Evolutionary conservation across 2,888 invertebrate species (phyloP).

Genomic region (Neoascia interrupta): DNA sequence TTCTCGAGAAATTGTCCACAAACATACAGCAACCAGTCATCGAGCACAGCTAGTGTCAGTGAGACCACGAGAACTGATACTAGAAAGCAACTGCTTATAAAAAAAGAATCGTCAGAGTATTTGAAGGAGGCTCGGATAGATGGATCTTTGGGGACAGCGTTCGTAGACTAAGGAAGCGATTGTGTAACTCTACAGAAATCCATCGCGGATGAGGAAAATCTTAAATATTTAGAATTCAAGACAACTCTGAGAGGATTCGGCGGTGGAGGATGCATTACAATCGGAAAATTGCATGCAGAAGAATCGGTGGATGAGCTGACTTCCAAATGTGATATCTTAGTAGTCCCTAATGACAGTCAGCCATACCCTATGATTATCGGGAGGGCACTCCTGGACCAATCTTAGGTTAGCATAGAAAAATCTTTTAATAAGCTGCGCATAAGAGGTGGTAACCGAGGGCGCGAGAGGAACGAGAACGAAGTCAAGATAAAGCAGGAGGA

Average conservation of each 20-base stretch:
- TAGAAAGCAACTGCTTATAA: not conserved
- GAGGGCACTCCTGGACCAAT: conserved; percentile 2
- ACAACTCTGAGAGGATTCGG: not conserved
- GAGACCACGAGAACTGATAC: no score
- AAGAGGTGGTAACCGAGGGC: no score
- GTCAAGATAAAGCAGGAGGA: no score
- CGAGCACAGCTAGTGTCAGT: no score
- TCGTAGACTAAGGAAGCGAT: conserved; percentile 8
- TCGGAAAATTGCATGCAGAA: not conserved
- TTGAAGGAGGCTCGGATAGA: no score
- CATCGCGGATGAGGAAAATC: not conserved
- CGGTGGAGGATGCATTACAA: conserved; percentile 6
- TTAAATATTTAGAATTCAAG: not conserved
- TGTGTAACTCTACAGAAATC: conserved; percentile 12
- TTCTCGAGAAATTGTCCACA: not conserved
- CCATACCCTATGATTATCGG: conserved; percentile 7
- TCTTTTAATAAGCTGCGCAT: not conserved
- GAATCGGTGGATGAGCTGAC: conserved; percentile 4
- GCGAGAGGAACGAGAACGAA: no score
- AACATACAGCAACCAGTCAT: no score
- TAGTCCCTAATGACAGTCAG: conserved; percentile 5
- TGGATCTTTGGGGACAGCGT: not conserved
- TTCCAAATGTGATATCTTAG: not conserved
- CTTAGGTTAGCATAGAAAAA: not conserved
- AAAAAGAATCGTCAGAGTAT: no score